phyloP scores from a whole-genome alignment of 2,888 invertebrate species.

The Luperina testacea region DNA sequence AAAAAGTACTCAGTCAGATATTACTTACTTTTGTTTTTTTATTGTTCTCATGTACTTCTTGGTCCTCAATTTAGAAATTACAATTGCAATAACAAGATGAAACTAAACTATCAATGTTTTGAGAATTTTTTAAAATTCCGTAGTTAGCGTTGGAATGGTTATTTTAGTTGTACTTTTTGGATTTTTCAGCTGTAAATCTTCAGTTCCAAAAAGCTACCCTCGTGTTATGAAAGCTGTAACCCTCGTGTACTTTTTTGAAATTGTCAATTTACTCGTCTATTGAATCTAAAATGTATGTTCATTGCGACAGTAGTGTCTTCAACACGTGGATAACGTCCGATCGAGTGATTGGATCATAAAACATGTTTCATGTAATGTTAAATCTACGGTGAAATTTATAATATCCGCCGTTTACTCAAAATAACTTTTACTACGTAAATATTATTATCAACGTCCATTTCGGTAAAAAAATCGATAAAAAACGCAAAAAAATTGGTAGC shows the following conservation, averaged over 20 bases:
- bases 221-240: slow-evolving; percentile 49
- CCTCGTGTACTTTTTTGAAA: slow-evolving; percentile 59
- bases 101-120: slow-evolving; percentile 53
- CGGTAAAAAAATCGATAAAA: too few relatives aligned
- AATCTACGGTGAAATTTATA: background rate
- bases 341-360: slow-evolving; percentile 64
- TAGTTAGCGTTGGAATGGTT: slow-evolving; percentile 43
- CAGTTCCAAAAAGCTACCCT: slow-evolving; percentile 62
- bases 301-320: slow-evolving; percentile 17
- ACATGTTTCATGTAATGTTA: background rate
- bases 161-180: slow-evolving; percentile 52
- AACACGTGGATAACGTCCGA: slow-evolving; percentile 40
- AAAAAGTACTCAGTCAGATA: slow-evolving; percentile 57
- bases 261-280: slow-evolving; percentile 57
- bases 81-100: slow-evolving; percentile 58
- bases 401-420: background rate
- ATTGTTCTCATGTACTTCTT: slow-evolving; percentile 57
- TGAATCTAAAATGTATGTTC: slow-evolving; percentile 60
- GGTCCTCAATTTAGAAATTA: slow-evolving; percentile 49
- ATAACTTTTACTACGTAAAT: too few relatives aligned
- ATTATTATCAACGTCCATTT: too few relatives aligned
- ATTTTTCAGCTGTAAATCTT: slow-evolving; percentile 62
- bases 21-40: slow-evolving; percentile 53
- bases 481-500: too few relatives aligned
- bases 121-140: slow-evolving; percentile 57